Percentiles rank a stretch among this genome's conserved stretches.
phyloP scores from a whole-genome alignment of 2,888 invertebrate species.

The Augochlorella aurata region DNA sequence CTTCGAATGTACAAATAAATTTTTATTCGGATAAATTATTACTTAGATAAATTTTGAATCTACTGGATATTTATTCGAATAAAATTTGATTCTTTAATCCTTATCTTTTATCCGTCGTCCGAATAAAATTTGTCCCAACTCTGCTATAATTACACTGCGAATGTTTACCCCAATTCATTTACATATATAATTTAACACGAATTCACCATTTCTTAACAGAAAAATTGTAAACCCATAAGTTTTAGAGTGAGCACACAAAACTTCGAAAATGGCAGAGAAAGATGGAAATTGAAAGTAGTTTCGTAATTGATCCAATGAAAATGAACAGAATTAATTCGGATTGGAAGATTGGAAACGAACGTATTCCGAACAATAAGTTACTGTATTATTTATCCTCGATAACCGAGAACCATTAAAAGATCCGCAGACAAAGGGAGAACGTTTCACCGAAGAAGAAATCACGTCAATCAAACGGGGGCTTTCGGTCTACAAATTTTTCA shows the following conservation, averaged over 20 bases:
- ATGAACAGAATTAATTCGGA: background rate
- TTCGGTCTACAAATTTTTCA: slow-evolving; percentile 18
- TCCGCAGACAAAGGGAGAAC: slow-evolving; percentile 11
- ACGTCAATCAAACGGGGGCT: slow-evolving; percentile 17
- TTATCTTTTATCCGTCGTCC: no score
- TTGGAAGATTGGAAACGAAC: background rate
- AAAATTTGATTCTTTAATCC: no score
- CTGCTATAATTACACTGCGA: background rate
- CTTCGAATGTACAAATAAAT: no score
- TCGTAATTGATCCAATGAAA: background rate
- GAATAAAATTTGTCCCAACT: no score
- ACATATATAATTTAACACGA: no score
- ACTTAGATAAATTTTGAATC: no score
- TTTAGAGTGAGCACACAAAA: background rate
- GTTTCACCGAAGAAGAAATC: slow-evolving; percentile 7
- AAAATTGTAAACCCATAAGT: no score
- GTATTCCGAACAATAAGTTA: background rate
- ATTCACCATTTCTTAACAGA: no score
- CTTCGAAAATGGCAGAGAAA: background rate
- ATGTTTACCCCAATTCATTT: background rate
- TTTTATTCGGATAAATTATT: no score
- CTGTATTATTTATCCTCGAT: slow-evolving; percentile 1
- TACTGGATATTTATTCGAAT: no score
- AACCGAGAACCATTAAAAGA: background rate
- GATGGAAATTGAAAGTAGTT: background rate